Conservation (phyloP, 2,888 invertebrate species). For the Phaonia tiefii region DNA sequence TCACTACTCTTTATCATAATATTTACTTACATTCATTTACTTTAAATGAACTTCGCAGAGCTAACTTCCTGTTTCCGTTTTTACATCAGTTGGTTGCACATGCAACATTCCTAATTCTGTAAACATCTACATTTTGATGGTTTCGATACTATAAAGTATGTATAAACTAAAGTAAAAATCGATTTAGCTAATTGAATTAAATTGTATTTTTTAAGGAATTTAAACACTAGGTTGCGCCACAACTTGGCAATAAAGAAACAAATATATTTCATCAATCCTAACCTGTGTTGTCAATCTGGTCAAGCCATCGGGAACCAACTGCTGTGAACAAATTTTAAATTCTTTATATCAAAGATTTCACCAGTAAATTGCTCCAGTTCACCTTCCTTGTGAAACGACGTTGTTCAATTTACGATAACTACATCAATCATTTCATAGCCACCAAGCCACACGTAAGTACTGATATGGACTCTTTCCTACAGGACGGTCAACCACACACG, state of each 20-base stretch:
- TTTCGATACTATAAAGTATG: no score
- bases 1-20: no score
- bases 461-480: constrained; percentile 36
- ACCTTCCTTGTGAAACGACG: neutral
- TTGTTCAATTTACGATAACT: neutral
- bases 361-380: neutral
- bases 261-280: neutral
- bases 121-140: no score
- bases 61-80: no score
- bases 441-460: constrained; percentile 44
- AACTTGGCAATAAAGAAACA: constrained; percentile 4
- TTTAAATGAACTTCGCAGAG: no score
- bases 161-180: no score
- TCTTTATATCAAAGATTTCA: constrained; percentile 10
- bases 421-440: neutral
- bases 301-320: constrained; percentile 1
- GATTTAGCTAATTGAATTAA: no score
- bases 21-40: no score
- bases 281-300: neutral
- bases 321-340: constrained; percentile 37
- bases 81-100: no score
- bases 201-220: constrained; percentile 11
- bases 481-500: constrained; percentile 46
- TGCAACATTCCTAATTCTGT: no score
- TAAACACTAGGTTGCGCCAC: constrained; percentile 11